A percentile compares a stretch with the other conserved stretches of the same genome.
Evolutionary conservation across 2,797 vertebrate species (phyloP).

Genomic region (Pseudochirops cupreus): DNA sequence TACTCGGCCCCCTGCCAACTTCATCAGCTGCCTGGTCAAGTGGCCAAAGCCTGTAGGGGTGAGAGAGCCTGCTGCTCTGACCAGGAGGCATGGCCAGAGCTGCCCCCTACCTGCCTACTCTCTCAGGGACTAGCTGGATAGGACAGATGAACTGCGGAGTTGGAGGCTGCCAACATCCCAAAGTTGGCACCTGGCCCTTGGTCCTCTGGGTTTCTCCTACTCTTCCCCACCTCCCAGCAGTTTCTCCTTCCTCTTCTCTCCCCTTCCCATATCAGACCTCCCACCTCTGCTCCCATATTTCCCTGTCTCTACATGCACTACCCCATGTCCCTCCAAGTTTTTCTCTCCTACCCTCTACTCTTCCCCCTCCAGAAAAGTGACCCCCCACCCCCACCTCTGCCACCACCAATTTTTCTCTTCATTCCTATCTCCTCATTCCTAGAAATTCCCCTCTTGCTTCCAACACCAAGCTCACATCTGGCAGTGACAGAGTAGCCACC

Average conservation of each 20-base stretch:
- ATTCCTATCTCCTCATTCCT: not conserved
- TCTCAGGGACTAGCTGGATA: not conserved
- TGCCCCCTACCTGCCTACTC: not conserved
- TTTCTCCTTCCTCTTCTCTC: not conserved
- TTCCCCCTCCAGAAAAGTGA: no score
- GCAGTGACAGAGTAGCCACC: constrained; percentile 97
- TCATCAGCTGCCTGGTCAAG: constrained; percentile 96
- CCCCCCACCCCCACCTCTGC: not conserved
- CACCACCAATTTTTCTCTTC: not conserved
- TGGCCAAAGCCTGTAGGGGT: constrained; percentile 93
- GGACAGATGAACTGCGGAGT: not conserved
- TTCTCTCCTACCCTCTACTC: not conserved
- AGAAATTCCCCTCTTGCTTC: constrained; percentile 21
- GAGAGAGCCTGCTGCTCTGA: not conserved
- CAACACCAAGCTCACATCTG: constrained; percentile 91
- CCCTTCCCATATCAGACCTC: not conserved
- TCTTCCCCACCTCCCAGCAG: not conserved
- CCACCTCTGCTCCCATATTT: not conserved
- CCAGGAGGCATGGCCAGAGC: not conserved
- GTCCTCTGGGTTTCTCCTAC: not conserved
- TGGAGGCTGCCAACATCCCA: not conserved
- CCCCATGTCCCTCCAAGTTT: not conserved
- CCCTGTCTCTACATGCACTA: not conserved
- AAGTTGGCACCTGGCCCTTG: not conserved
- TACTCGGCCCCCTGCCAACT: constrained; percentile 93